Evolutionary conservation across 1,140 invertebrate genomes (phyloP), one percentile per base, ranked within the genome.

Genomic region (Gryon sp.): DNA sequence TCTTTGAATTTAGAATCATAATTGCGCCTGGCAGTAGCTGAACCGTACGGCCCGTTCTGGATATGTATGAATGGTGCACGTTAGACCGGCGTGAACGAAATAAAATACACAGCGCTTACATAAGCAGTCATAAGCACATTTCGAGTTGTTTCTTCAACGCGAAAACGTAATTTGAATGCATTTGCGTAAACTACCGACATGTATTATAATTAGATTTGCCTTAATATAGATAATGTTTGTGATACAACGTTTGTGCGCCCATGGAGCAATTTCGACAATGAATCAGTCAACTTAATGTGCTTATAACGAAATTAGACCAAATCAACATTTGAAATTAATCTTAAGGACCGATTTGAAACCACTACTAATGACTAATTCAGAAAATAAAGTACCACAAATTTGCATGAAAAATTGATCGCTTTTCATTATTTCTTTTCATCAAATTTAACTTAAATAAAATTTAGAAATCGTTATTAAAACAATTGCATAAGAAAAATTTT

Each of bases 31-130:
- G 83, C 84, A 85, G 81, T 84, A 83, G 83, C 82, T 87, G 84
- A 87, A 88, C 85, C 86, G 87, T 88, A 81, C 81, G 88, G 85
- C 88, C 88, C 88, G 86, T 89, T 89, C 88, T 89, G 87, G 88
- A 88, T 89, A 88, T 85, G 80, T 76, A 82, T 78, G 79, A 83
- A 73, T 75, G 75, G 79, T 70, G 52, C 50, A 50, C 69, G 76
- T 70, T 74, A 65, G 15, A 70, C 63, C 65, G 69, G 65, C 59
- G 76, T 55, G 62, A 69, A 78, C 48, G 22, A 78, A 78, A 78
- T 70, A 72, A 77, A 70, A 72, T 66, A 60, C 40, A 30, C 26
- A 60, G 45, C 41, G 62, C 50, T 73, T 69, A 73, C 34, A 38
- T 68, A 63, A 73, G 30, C 57, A 73, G 52, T 73, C 69, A 66